Percentiles rank a stretch among this genome's conserved stretches.
These are phyloP conservation scores for Heliconius erato DNA, from an alignment of 2,888 invertebrate genomes.

Conservation along the genomic window DNA sequence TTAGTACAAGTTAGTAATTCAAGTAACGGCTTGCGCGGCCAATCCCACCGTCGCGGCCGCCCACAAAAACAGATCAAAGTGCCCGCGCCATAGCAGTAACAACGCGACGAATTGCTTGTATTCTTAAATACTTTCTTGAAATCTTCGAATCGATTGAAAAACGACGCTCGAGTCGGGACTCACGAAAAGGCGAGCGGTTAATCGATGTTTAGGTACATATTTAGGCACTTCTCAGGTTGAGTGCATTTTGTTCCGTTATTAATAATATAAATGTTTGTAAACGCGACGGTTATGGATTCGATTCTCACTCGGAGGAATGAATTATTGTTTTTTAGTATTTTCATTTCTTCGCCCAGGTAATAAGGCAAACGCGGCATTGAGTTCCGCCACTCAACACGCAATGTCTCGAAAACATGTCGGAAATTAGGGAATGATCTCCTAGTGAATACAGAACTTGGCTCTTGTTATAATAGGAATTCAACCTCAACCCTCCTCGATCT, in stretches of 20 bases:
- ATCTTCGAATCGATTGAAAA: conserved; percentile 74
- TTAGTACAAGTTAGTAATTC: conserved; percentile 56
- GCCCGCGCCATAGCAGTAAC: conserved; percentile 73
- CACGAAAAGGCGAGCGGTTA: conserved; percentile 71
- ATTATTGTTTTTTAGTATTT: no score
- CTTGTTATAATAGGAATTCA: no score
- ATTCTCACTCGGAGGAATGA: no score
- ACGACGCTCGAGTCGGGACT: conserved; percentile 63
- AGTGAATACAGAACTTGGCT: no score
- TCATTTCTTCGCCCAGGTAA: no score
- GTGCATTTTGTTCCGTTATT: background rate
- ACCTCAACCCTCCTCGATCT: no score
- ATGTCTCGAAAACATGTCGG: no score
- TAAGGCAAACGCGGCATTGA: no score
- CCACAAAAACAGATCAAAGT: conserved; percentile 82
- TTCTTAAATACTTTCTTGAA: conserved; percentile 63
- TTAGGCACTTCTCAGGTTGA: conserved; percentile 5
- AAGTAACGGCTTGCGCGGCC: conserved; percentile 61
- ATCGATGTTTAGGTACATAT: conserved; percentile 64
- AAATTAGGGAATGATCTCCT: no score
- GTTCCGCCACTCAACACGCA: no score
- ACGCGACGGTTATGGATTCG: no score
- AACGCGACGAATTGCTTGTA: conserved; percentile 81
- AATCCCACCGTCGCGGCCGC: conserved; percentile 65
- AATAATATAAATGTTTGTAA: background rate